These are phyloP conservation scores for Agriopis aurantiaria DNA, from an alignment of 2,888 invertebrate genomes.

Conservation along the genomic window DNA sequence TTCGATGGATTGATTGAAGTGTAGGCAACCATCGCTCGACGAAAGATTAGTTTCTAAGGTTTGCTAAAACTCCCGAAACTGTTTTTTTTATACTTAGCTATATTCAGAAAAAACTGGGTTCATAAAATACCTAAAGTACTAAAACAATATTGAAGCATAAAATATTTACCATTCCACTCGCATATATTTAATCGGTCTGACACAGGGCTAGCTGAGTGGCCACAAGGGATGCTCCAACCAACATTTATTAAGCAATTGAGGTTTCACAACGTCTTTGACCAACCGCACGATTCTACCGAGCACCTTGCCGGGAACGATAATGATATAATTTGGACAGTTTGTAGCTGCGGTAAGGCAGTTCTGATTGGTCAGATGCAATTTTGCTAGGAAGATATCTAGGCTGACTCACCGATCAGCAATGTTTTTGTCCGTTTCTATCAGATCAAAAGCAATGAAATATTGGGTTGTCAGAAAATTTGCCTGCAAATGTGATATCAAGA, in stretches of 20 bases:
- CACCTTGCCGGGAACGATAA: conserved; percentile 32
- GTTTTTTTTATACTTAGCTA: too few species aligned
- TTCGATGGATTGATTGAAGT: too few species aligned
- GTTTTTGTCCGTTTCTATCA: too few species aligned
- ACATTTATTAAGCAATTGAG: conserved; percentile 50
- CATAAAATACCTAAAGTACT: too few species aligned
- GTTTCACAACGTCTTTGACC: conserved; percentile 37
- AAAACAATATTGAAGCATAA: neutral
- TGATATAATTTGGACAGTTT: conserved; percentile 25
- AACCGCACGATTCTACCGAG: conserved; percentile 27
- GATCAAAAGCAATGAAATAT: too few species aligned
- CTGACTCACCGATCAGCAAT: neutral
- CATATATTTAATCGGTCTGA: conserved; percentile 36
- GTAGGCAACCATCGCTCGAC: too few species aligned
- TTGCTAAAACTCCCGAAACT: too few species aligned
- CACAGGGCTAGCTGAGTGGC: conserved; percentile 35
- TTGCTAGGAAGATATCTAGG: neutral
- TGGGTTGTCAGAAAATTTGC: too few species aligned
- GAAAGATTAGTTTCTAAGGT: too few species aligned
- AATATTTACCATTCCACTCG: conserved; percentile 6
- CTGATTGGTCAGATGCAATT: conserved; percentile 1
- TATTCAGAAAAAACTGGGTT: too few species aligned
- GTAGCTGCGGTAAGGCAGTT: conserved; percentile 1
- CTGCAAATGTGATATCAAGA: too few species aligned
- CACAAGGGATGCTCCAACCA: conserved; percentile 40